phyloP scores from a whole-genome alignment of 2,888 invertebrate genomes.

The Tenodera sinensis region DNA sequence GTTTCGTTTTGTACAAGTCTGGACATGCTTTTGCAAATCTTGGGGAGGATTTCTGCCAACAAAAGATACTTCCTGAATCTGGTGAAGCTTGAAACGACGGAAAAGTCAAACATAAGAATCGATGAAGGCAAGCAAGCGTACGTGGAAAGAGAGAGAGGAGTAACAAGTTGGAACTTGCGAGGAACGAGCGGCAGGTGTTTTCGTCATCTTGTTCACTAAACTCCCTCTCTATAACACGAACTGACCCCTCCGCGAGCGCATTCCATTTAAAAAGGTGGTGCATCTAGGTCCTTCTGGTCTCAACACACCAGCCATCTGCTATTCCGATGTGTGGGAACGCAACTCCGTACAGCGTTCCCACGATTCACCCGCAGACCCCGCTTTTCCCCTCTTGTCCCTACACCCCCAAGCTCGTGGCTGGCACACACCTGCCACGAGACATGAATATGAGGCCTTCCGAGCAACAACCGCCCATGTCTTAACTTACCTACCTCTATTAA shows the following conservation, averaged over 20 bases:
- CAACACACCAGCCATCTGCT: slow-evolving; percentile 28
- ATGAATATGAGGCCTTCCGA: background rate
- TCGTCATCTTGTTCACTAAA: background rate
- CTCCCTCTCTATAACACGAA: background rate
- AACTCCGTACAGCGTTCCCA: slow-evolving; percentile 30
- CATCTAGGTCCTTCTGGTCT: background rate
- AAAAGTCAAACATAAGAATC: background rate
- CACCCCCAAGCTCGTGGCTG: slow-evolving; percentile 28
- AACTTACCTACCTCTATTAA: too few relatives aligned
- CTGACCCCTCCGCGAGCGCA: background rate
- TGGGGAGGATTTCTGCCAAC: background rate
- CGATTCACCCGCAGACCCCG: slow-evolving; percentile 27
- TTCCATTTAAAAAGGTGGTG: background rate
- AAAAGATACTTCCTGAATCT: background rate
- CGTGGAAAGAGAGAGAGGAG: background rate
- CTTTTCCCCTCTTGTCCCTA: background rate
- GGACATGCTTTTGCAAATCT: background rate
- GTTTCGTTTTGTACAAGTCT: background rate
- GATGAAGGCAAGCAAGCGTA: background rate
- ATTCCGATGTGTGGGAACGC: slow-evolving; percentile 34
- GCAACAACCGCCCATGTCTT: background rate
- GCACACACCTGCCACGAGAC: slow-evolving; percentile 36
- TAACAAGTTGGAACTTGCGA: slow-evolving; percentile 1
- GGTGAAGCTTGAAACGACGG: background rate
- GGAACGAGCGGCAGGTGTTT: background rate